Base-by-base conservation (phyloP, 1,140 invertebrate species). In the Aphaenogaster rudis region DNA sequence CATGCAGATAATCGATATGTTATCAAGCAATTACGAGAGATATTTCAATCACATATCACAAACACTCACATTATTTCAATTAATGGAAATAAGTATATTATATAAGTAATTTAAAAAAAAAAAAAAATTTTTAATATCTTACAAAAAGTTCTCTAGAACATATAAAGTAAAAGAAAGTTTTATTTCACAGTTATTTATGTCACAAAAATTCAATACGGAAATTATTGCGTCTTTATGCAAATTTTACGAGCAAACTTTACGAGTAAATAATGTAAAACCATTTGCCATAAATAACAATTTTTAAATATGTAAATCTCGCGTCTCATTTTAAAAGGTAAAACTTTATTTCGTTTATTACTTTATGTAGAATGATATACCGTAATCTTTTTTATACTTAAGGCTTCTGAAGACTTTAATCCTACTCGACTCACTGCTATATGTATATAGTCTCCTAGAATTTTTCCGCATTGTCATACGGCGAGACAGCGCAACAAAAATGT, bases 401-500 rank as follows among this genome's bases (percentile, higher is more conserved):
- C 48, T 71, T 33, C 6, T 33, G 39, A 42, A 81, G 50, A 57
- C 71, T 52, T 71, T 67, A 67, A 81, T 81, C 28, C 21, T 17
- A 13, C 17, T 78, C 9, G 17, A 3, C 5, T 28, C 8, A 36
- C 13, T 13, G 39, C 13, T 3, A 9, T 21, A 45, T 71, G 48
- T 66, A 21, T 21, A 21, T 21, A 69, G 3, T 52, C 8, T 15
- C 15, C 7, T 69, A 48, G 15, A 71, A 69, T 33, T 69, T 81
- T 71, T 42, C 48, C 5, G 33, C n/a, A 11, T 59, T 81, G 45
- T 81, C 36, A 13, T 39, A 36, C 8, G 21, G 8, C 21, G 66
- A 57, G 79, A 71, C 48, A 57, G 15, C 36, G 50, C 21, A 39
- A 59, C 42, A 69, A 50, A 71, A 71, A 71, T 81, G 21, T 81